Evolutionary conservation across 2,113 vertebrate species (phyloP), one percentile per base, ranked within the genome.

Genomic region (Corynorhinus townsendii): DNA sequence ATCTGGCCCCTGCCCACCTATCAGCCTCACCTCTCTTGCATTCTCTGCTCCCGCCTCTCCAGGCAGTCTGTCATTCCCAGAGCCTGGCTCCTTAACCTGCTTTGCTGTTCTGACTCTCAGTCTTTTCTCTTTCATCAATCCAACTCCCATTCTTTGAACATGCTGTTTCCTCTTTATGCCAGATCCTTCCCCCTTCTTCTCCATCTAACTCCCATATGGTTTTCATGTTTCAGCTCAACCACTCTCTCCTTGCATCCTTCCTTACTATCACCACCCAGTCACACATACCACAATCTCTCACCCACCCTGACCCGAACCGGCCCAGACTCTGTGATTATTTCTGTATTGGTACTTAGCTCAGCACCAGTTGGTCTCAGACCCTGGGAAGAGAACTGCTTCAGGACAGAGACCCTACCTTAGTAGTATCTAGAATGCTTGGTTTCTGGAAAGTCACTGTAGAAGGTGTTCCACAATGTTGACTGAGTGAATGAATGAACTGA

Each of bases 51-150:
- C 56, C 28, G 26, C 45, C 56, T 81, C 28, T 33, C 47, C 10
- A 5, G 30, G 38, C 7, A 54, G 8, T 20, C 0, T 1, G 1
- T 7, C 30, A 0, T 10, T 47, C 84, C n/a, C 72, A 75, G 71
- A 85, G 59, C 40, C 62, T 59, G n/a, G 15, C 14, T n/a, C 24
- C 75, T n/a, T 68, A 17, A 6, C 17, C 49, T 5, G 1, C 22
- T n/a, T 24, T 45, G 56, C 30, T 12, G 45, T 11, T 28, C 49
- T 59, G 33, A 43, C 14, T 69, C 77, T 45, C 30, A 38, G 28
- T 79, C 35, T 59, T 69, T 87, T 66, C 28, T 89, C 49, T 47
- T 33, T 68, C 16, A 47, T 71, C 35, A 19, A 1, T 45, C 20
- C 6, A 11, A 33, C 28, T 11, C 69, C 7, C 2, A 2, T 24